phyloP scores from a whole-genome alignment of 2,113 vertebrate species.

The Nanger granti region DNA sequence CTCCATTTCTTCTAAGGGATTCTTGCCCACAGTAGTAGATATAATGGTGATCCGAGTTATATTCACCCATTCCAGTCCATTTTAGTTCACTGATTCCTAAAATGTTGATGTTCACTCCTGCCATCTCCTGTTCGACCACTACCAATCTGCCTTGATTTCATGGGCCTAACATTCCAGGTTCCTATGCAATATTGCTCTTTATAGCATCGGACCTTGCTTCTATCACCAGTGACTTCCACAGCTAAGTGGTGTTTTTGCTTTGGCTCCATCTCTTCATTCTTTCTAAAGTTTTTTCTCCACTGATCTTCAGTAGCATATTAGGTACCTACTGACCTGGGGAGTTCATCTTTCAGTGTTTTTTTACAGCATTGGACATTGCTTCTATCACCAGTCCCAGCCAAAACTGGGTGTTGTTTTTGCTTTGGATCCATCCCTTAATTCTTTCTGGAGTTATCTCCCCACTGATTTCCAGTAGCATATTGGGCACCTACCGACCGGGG shows the following conservation, averaged over 20 bases:
- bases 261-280: not conserved
- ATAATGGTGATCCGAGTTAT: not conserved
- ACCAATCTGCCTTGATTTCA: not conserved
- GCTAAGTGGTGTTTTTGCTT: not conserved
- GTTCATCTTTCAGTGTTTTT: too few species aligned
- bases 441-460: not conserved
- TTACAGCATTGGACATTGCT: too few species aligned
- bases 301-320: not conserved
- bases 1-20: not conserved
- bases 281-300: not conserved
- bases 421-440: not conserved
- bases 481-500: not conserved
- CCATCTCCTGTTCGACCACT: not conserved
- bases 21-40: not conserved
- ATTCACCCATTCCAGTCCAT: not conserved
- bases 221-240: not conserved
- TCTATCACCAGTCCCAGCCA: too few species aligned
- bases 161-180: not conserved
- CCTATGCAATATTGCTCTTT: not conserved
- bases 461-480: not conserved
- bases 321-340: not conserved
- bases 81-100: not conserved
- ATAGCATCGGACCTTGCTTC: not conserved
- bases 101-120: not conserved
- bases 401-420: too few species aligned